A percentile compares a stretch with the other conserved stretches of the same genome.
Evolutionary conservation across 2,888 invertebrate species (phyloP).

Genomic region (Pinctada fucata): DNA sequence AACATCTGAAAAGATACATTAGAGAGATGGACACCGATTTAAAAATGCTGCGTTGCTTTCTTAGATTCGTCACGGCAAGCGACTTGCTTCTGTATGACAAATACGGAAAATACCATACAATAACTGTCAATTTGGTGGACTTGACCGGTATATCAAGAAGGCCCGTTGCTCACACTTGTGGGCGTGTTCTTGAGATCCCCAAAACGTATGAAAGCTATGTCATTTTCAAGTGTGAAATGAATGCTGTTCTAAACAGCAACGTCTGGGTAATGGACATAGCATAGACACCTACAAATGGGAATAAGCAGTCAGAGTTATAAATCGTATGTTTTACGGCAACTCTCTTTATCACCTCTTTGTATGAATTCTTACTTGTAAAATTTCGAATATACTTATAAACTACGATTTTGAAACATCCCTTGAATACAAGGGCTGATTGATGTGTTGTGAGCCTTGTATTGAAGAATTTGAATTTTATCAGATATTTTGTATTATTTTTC

Average conservation of each 20-base stretch:
- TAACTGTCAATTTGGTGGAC: slow-evolving; percentile 6
- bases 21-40: background rate
- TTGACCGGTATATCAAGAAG: slow-evolving; percentile 3
- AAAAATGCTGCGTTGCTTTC: slow-evolving; percentile 8
- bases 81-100: slow-evolving; percentile 18
- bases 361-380: too few relatives aligned
- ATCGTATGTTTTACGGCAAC: background rate
- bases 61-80: slow-evolving; percentile 13
- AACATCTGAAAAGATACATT: slow-evolving; percentile 18
- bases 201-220: slow-evolving; percentile 9
- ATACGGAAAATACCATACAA: slow-evolving; percentile 10
- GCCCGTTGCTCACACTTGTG: slow-evolving; percentile 19
- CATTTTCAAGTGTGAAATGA: slow-evolving; percentile 21
- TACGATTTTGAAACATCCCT: too few relatives aligned
- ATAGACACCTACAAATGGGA: background rate
- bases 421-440: too few relatives aligned
- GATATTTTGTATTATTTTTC: too few relatives aligned
- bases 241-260: slow-evolving; percentile 13
- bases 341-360: too few relatives aligned
- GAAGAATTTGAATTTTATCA: too few relatives aligned
- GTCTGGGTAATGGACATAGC: slow-evolving; percentile 17
- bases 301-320: background rate
- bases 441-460: too few relatives aligned
- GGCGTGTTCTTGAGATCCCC: slow-evolving; percentile 10
- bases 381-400: too few relatives aligned